Evolutionary conservation across 1,140 invertebrate genomes (phyloP), one percentile per base, ranked within the genome.

Genomic region (Colletes latitarsis): DNA sequence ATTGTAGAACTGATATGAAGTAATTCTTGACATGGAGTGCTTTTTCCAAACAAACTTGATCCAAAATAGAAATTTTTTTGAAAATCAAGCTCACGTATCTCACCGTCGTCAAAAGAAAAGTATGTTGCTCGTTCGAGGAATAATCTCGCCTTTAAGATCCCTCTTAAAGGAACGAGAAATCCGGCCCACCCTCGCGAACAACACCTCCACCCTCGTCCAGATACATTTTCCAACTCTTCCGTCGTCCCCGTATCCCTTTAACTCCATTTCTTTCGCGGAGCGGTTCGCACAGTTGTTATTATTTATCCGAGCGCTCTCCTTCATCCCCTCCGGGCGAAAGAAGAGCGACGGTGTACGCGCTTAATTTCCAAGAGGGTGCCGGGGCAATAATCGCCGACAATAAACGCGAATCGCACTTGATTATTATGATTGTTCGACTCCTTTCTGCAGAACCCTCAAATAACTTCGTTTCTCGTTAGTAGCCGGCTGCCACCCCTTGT

Each of bases 381-480:
- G 83, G 85, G 10, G 88, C 91, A 92, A 92, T 91, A 91, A 92
- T 92, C 89, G 84, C 78, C 84, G 88, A 91, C 91, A 91, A 92
- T 92, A 90, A 92, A 92, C 85, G 90, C 88, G 90, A 92, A 91
- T 90, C 88, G 90, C 88, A 91, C 90, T 92, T 92, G 92, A 93
- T 93, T 93, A 93, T 92, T 92, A 91, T 92, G 88, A 93, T 92
- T 92, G 90, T 92, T 89, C 91, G 85, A 90, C 88, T 91, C 88
- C 91, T 92, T 91, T 91, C 87, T 88, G 83, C 76, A 72, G 81
- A 86, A 89, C 90, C 91, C 91, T 90, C 89, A 90, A 92, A 92
- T 92, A 92, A 92, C 88, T 92, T 90, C 77, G 82, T 91, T 91
- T 92, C 91, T 92, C 90, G 89, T 92, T 92, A 92, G 91, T 89